Evolutionary conservation across 2,888 invertebrate genomes (phyloP), one percentile per base, ranked within the genome.

Genomic region (Rhodophaea formosa): DNA sequence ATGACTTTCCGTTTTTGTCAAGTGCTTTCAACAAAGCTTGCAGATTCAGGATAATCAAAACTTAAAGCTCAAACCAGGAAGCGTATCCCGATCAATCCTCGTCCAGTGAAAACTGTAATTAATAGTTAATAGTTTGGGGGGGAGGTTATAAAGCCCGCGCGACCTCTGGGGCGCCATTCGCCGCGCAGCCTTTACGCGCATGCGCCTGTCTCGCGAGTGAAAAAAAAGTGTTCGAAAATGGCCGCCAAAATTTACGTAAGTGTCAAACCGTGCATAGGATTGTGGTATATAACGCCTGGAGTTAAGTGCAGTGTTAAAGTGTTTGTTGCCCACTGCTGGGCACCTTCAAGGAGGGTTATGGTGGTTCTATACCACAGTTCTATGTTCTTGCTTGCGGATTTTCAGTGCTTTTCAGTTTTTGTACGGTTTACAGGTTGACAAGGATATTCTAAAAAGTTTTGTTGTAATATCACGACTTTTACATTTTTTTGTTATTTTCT

Each of bases 171-270:
- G 68, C 75, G 84, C 84, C 89, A 89, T 89, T 89, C 89, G 82
- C 84, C 83, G 89, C 86, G 90, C 88, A 81, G 75, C 73, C 72
- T 68, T 69, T 70, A 75, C 79, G 86, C 88, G 88, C 87, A 82
- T 78, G 84, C 76, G 83, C 79, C 72, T 77, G 81, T 74, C 70
- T 76, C 88, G 87, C 86, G 88, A 84, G 86, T 86, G 86, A 85
- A 71, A 39, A 39, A 39, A 39, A 39, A 77, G 63, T 78, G 81
- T 85, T 80, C 82, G 79, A 78, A 82, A 73, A 90, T 90, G 90
- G 85, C 88, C 82, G 84, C 87, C 79, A 88, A 88, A 88, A 76
- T 89, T 82, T 89, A 89, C 86, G 90, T 90, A 90, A 90, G 90
- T 90, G 90, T 84, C 84, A 86, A 82, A 77, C 68, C 66, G 68